Base-by-base conservation (phyloP, 1,140 invertebrate genomes). In the Camponotus floridanus region DNA sequence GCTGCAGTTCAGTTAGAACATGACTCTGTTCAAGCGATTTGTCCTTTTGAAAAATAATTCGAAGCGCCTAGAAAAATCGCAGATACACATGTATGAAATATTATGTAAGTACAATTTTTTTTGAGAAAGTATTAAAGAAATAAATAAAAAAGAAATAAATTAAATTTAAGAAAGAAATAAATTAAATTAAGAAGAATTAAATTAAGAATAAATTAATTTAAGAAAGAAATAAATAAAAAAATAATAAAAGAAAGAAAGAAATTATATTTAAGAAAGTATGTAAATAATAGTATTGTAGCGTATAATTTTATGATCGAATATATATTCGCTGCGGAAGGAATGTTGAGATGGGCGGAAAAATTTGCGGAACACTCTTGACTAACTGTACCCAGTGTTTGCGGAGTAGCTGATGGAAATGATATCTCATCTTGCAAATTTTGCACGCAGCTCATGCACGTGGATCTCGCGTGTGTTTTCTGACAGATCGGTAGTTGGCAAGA, bases 321-420 rank as follows among this genome's bases (percentile, higher is more conserved):
- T 39, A 9, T n/a, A 39, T 15, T n/a, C 31, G 42, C 36, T 7
- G 5, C 55, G 18, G 18, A 59, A 48, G 26, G 42, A 51, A 64
- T 80, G 42, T 9, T 42, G 48, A 86, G 33, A 61, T 33, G 36
- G 21, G 6, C 9, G 3, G 21, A 85, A 88, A 88, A 79, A 76
- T 7, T 39, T 33, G 18, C 11, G 57, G 59, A 80, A 85, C 65
- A 13, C 42, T 65, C 45, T 31, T 26, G 13, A 15, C 21, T 89
- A 89, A 86, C 87, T 89, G 87, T 89, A 89, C 48, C 61, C 48
- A 36, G 42, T 51, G 57, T 87, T 64, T 55, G 42, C 61, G 68
- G 62, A 73, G 59, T 78, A 59, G 61, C 81, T 57, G 31, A 79
- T 79, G 31, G 80, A 79, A 88, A 78, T 26, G 67, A 88, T 88